Evolutionary conservation across 2,797 vertebrate species (phyloP).

Genomic region (Lycodopsis pacificus): DNA sequence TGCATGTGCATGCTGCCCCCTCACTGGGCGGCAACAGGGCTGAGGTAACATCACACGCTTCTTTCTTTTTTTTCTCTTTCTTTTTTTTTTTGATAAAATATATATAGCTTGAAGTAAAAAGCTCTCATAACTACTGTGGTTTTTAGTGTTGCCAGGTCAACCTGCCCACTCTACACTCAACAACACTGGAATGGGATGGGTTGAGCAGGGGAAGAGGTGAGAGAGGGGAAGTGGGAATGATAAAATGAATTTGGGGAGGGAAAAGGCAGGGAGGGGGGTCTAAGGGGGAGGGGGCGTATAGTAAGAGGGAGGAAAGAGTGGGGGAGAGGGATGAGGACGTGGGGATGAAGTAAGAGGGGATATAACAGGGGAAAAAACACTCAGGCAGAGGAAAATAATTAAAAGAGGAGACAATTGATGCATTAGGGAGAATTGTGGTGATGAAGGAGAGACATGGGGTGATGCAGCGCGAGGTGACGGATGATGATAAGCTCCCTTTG

Average conservation of each 20-base stretch:
- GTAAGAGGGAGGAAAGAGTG: slow-evolving; percentile 10
- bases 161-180: slow-evolving; percentile 79
- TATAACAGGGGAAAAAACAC: slow-evolving; percentile 28
- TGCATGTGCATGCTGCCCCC: slow-evolving; percentile 61
- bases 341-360: slow-evolving; percentile 8
- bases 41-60: slow-evolving; percentile 70
- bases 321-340: slow-evolving; percentile 9
- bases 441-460: slow-evolving; percentile 16
- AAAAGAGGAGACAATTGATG: slow-evolving; percentile 17
- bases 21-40: slow-evolving; percentile 67
- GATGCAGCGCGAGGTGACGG: slow-evolving; percentile 17
- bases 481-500: slow-evolving; percentile 23
- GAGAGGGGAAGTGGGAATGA: slow-evolving; percentile 64
- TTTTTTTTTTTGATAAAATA: slow-evolving; percentile 39
- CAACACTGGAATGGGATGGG: slow-evolving; percentile 65
- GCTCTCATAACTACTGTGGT: slow-evolving; percentile 71
- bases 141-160: slow-evolving; percentile 78
- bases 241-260: slow-evolving; percentile 43
- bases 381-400: slow-evolving; percentile 3
- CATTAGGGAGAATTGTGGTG: slow-evolving; percentile 10
- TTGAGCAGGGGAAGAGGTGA: slow-evolving; percentile 71
- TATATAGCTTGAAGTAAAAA: slow-evolving; percentile 73
- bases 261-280: slow-evolving; percentile 34
- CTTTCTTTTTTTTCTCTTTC: slow-evolving; percentile 40
- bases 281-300: not conserved